Evolutionary conservation across 2,113 vertebrate species (phyloP).

Genomic region (Pimephales promelas): DNA sequence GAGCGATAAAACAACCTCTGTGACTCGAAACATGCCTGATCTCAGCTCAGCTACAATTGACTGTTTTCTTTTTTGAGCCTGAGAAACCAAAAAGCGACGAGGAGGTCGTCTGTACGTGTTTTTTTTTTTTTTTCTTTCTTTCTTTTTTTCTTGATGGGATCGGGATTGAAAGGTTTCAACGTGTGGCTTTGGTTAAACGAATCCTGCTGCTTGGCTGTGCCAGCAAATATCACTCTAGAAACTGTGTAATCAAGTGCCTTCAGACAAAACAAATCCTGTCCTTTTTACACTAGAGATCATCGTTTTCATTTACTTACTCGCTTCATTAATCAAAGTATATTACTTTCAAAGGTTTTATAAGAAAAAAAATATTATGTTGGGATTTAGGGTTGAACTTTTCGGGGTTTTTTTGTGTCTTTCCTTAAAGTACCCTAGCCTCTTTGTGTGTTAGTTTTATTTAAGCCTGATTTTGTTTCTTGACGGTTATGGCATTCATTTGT

Average conservation of each 20-base stretch:
- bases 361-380: slow-evolving; percentile 69
- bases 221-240: slow-evolving; percentile 74
- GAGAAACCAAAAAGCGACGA: slow-evolving; percentile 84
- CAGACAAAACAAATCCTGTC: slow-evolving; percentile 44
- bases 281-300: slow-evolving; percentile 53
- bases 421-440: slow-evolving; percentile 62
- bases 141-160: slow-evolving; percentile 33
- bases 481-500: slow-evolving; percentile 66
- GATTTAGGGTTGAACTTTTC: slow-evolving; percentile 65
- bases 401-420: slow-evolving; percentile 39
- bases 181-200: slow-evolving; percentile 59
- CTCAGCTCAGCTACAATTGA: slow-evolving; percentile 39
- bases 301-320: slow-evolving; percentile 76
- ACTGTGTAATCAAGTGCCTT: slow-evolving; percentile 79
- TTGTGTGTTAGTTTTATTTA: slow-evolving; percentile 86
- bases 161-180: slow-evolving; percentile 71
- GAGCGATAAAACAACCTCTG: background rate
- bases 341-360: slow-evolving; percentile 72
- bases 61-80: slow-evolving; percentile 62
- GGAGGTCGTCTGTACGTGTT: slow-evolving; percentile 61
- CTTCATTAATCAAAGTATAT: slow-evolving; percentile 74
- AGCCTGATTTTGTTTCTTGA: slow-evolving; percentile 80
- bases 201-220: slow-evolving; percentile 81
- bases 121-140: no score
- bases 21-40: background rate